Evolutionary conservation across 2,888 invertebrate genomes (phyloP).

Genomic region (Heliconius ethilla): DNA sequence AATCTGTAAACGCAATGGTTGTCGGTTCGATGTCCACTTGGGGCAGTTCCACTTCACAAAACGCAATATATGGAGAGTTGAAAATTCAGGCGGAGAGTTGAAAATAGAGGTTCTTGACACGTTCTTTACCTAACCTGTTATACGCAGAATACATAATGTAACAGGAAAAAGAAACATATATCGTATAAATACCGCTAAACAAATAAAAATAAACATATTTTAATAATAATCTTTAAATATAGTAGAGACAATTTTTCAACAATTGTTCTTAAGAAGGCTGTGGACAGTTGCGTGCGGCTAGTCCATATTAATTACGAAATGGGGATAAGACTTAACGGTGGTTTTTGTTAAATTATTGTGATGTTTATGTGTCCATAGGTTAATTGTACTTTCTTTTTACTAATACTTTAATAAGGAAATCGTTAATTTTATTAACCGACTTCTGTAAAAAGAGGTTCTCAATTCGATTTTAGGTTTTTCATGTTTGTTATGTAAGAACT

Average conservation of each 20-base stretch:
- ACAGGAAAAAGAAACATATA: background rate
- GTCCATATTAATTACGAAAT: constrained; percentile 14
- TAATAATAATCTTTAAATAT: constrained; percentile 22
- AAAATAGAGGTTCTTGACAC: no score
- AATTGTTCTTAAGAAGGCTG: constrained; percentile 15
- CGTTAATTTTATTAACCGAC: background rate
- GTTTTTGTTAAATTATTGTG: background rate
- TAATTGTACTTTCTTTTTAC: constrained; percentile 10
- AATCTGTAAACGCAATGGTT: no score
- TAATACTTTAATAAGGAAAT: constrained; percentile 13
- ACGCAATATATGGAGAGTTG: no score
- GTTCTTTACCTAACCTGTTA: no score
- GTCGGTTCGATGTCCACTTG: no score
- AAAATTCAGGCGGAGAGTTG: no score
- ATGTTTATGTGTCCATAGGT: constrained; percentile 5
- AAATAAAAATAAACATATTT: background rate
- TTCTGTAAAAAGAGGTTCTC: no score
- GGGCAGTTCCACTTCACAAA: no score
- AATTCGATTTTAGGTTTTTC: no score
- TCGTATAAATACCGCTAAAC: background rate
- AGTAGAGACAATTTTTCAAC: constrained; percentile 17
- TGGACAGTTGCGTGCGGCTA: constrained; percentile 16
- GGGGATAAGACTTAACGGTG: constrained; percentile 10
- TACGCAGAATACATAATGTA: no score
- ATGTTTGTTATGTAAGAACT: no score